A percentile compares a stretch with the other conserved stretches of the same genome.
Evolutionary conservation across 2,888 invertebrate genomes (phyloP).

Genomic region (Macaria liturata): DNA sequence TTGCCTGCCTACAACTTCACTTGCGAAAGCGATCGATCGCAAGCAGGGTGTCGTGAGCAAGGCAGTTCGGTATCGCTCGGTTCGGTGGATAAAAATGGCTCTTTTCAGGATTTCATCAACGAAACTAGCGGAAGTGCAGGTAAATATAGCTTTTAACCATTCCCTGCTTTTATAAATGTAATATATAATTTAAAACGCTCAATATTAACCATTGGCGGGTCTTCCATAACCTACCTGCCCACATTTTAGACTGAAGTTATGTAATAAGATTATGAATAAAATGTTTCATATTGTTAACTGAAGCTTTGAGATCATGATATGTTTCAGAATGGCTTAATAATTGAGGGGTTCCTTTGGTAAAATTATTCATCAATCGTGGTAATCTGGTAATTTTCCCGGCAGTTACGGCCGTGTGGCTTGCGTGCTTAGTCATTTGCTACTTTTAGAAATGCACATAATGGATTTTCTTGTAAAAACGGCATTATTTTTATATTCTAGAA

Average conservation of each 20-base stretch:
- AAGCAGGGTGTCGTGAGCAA: constrained; percentile 48
- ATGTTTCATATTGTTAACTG: too few relatives aligned
- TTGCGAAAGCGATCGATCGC: constrained; percentile 69
- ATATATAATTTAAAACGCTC: background rate
- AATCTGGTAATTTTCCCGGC: too few relatives aligned
- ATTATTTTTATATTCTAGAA: too few relatives aligned
- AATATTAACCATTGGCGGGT: background rate
- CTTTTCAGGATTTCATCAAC: constrained; percentile 86
- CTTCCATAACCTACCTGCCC: constrained; percentile 54
- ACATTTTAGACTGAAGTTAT: constrained; percentile 58
- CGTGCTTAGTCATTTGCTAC: too few relatives aligned
- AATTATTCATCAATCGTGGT: too few relatives aligned
- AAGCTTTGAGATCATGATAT: too few relatives aligned
- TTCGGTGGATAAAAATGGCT: constrained; percentile 82
- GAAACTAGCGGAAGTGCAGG: constrained; percentile 85
- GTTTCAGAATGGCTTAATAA: too few relatives aligned
- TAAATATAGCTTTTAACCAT: constrained; percentile 48
- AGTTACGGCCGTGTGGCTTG: too few relatives aligned
- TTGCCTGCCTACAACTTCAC: constrained; percentile 31
- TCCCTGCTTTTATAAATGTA: background rate
- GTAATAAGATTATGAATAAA: constrained; percentile 60
- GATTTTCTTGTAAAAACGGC: too few relatives aligned
- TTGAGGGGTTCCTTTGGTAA: too few relatives aligned
- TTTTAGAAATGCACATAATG: too few relatives aligned
- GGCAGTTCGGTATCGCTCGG: constrained; percentile 53